phyloP scores from a whole-genome alignment of 2,797 vertebrate genomes.

The Setipinna tenuifilis region DNA sequence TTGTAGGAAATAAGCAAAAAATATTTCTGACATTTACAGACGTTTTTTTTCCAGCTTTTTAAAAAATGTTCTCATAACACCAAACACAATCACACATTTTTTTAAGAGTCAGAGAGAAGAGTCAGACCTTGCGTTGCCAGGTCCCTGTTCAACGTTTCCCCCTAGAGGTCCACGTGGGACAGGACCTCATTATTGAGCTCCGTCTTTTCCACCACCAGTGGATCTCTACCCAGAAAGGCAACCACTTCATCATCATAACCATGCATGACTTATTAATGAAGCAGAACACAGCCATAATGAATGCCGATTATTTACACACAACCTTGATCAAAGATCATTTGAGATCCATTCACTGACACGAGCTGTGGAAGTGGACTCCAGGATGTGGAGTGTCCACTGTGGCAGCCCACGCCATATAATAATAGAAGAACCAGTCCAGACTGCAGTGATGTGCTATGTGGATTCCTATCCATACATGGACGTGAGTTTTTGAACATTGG shows the following conservation, averaged over 20 bases:
- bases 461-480: background rate
- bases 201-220: background rate
- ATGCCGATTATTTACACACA: background rate
- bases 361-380: background rate
- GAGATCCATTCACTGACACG: no score
- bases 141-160: background rate
- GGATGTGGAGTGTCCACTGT: background rate
- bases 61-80: background rate
- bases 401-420: background rate
- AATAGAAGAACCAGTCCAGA: background rate
- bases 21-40: background rate
- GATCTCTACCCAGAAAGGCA: background rate
- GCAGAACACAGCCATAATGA: background rate
- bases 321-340: background rate
- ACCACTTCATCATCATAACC: slow-evolving; percentile 19
- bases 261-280: slow-evolving; percentile 9
- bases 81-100: background rate
- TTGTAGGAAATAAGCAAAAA: background rate
- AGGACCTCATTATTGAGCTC: background rate
- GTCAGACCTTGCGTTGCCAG: background rate
- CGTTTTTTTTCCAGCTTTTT: background rate
- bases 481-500: no score
- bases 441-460: background rate
- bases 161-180: background rate
- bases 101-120: background rate